A percentile compares a stretch with the other conserved stretches of the same genome.
Evolutionary conservation across 2,888 invertebrate species (phyloP).

Genomic region (Mamestra brassicae): DNA sequence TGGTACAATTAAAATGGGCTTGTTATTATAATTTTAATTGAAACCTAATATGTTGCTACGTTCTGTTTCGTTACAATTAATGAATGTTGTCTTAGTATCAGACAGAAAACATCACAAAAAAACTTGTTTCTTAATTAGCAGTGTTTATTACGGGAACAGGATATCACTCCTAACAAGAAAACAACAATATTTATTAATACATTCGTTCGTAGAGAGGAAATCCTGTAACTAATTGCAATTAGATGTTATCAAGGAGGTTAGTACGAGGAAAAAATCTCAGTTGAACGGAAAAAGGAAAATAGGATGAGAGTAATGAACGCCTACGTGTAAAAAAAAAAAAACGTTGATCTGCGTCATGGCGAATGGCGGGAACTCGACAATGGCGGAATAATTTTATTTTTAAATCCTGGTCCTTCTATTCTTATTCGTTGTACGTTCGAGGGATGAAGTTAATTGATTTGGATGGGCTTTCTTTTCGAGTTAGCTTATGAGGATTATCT

Average conservation of each 20-base stretch:
- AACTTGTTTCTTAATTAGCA: background rate
- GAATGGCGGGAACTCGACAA: constrained; percentile 19
- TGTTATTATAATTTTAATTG: background rate
- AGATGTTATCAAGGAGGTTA: constrained; percentile 13
- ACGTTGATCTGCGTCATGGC: constrained; percentile 11
- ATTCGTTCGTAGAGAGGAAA: constrained; percentile 6
- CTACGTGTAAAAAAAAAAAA: constrained; percentile 12
- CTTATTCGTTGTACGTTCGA: constrained; percentile 12
- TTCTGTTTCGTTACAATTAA: background rate
- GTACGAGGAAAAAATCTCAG: constrained; percentile 24
- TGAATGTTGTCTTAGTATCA: background rate
- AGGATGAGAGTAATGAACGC: constrained; percentile 27
- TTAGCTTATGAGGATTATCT: background rate
- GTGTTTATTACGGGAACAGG: constrained; percentile 1
- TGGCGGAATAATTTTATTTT: constrained; percentile 44
- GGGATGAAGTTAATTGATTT: constrained; percentile 12
- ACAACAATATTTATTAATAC: constrained; percentile 12
- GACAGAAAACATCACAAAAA: constrained; percentile 9
- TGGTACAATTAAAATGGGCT: background rate
- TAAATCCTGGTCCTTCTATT: constrained; percentile 16
- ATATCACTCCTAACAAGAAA: constrained; percentile 13
- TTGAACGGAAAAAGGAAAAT: constrained; percentile 12
- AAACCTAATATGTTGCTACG: background rate
- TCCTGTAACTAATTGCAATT: constrained; percentile 29
- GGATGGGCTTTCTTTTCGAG: background rate